Evolutionary conservation across 2,888 invertebrate genomes (phyloP).

Genomic region (Oxyteleia sp.): DNA sequence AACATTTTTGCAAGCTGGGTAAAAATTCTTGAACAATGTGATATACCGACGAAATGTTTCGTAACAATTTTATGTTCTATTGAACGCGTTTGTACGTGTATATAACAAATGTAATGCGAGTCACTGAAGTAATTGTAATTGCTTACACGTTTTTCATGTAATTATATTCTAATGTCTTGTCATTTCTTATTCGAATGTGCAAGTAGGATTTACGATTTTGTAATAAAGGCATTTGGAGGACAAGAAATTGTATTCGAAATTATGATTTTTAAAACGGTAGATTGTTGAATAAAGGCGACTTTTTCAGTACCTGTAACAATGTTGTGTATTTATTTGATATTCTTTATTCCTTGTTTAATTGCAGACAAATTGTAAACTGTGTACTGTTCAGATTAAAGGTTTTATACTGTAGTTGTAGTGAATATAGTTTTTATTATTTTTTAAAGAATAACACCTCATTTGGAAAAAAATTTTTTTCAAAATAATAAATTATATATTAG

Average conservation of each 20-base stretch:
- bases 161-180: conserved; percentile 71
- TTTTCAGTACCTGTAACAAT: conserved; percentile 65
- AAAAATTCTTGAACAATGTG: conserved; percentile 69
- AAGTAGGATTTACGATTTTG: conserved; percentile 68
- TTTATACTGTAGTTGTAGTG: too few species aligned
- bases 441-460: too few species aligned
- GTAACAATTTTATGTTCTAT: conserved; percentile 68
- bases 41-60: conserved; percentile 62
- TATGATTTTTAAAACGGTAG: conserved; percentile 61
- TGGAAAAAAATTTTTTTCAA: too few species aligned
- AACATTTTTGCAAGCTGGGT: conserved; percentile 20
- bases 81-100: conserved; percentile 68
- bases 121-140: conserved; percentile 68
- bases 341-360: not conserved
- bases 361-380: too few species aligned
- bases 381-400: too few species aligned
- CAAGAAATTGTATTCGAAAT: conserved; percentile 60
- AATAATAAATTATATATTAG: too few species aligned
- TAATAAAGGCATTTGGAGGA: conserved; percentile 60
- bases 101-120: conserved; percentile 68
- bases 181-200: conserved; percentile 71
- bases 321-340: conserved; percentile 6
- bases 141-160: conserved; percentile 72
- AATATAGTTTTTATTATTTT: too few species aligned
- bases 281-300: conserved; percentile 61